Evolutionary conservation across 1,140 invertebrate species (phyloP), one percentile per base, ranked within the genome.

Genomic region (Coptotermes formosanus): DNA sequence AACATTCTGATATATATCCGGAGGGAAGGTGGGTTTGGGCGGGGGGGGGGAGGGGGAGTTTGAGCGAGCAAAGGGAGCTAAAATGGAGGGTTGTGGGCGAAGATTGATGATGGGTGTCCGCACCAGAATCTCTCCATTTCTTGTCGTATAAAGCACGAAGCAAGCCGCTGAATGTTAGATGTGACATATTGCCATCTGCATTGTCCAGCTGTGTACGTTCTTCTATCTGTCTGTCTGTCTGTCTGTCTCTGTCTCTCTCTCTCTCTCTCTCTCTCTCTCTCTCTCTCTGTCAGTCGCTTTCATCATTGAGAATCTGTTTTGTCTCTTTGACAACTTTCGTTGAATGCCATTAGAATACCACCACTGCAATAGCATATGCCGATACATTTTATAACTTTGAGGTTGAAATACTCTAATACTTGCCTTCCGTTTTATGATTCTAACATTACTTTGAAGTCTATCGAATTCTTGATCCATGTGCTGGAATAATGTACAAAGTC

Each of bases 121-220:
- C n/a, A 75, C 25, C 64, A 75, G 64, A 75, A 75, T 30, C 64
- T 75, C 64, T 75, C 64, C 64, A 30, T 30, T 75, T 75, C 64
- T 75, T 75, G 64, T 75, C 64, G n/a, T 75, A 75, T 12, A 75
- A n/a, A 75, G 64, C 64, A 30, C 14, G 64, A 75, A 75, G 64
- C 64, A 75, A 75, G 14, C 64, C 64, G 64, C 64, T 75, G 64
- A 75, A 75, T 75, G 64, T 75, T 75, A 75, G 64, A 75, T 75
- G 25, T 75, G 64, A 75, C 64, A 75, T 75, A 75, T 75, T 75
- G 25, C 64, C 64, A 75, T 25, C 30, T 75, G 64, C 64, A 75
- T 11, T 75, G 64, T 75, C 64, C 64, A 75, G 64, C 25, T 75
- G 64, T 30, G 64, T 75, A 75, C 64, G 25, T 30, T 0, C 64